phyloP scores from a whole-genome alignment of 1,140 invertebrate genomes.

The Kradibia gibbosae region DNA sequence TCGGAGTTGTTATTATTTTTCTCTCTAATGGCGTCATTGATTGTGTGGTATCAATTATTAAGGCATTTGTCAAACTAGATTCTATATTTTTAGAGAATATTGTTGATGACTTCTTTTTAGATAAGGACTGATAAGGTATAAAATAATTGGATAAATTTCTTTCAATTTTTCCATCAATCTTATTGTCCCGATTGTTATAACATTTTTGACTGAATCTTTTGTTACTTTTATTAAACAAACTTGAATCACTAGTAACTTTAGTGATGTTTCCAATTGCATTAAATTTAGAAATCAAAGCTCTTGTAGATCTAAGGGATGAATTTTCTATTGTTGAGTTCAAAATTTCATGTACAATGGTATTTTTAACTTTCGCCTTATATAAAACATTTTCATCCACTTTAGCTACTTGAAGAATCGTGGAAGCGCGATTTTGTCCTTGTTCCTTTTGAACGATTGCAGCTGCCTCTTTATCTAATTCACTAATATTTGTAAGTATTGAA shows the following conservation, averaged over 20 bases:
- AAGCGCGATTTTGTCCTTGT: constrained; percentile 66
- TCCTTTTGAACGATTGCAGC: constrained; percentile 80
- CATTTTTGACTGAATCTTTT: constrained; percentile 46
- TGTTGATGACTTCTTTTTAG: constrained; percentile 19
- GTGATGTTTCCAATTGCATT: constrained; percentile 77
- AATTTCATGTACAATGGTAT: constrained; percentile 64
- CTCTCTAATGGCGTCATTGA: not conserved
- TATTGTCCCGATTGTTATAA: constrained; percentile 45
- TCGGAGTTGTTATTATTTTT: too few species aligned
- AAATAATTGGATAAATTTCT: constrained; percentile 65
- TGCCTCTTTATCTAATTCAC: constrained; percentile 85
- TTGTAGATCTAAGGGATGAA: constrained; percentile 70
- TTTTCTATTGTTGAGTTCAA: constrained; percentile 63
- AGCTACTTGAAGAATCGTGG: constrained; percentile 62
- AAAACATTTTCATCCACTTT: constrained; percentile 63
- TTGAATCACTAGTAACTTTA: constrained; percentile 73
- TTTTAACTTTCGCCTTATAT: constrained; percentile 60
- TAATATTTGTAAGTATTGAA: constrained; percentile 84
- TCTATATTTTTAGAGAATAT: constrained; percentile 25
- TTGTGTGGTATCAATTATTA: not conserved
- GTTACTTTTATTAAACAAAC: constrained; percentile 63
- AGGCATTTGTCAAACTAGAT: not conserved
- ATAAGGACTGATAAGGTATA: constrained; percentile 46
- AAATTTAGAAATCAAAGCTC: constrained; percentile 78
- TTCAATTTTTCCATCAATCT: constrained; percentile 43